Percentiles rank a stretch among this genome's conserved stretches.
phyloP scores from a whole-genome alignment of 2,888 invertebrate species.

The Mythimna vitellina region DNA sequence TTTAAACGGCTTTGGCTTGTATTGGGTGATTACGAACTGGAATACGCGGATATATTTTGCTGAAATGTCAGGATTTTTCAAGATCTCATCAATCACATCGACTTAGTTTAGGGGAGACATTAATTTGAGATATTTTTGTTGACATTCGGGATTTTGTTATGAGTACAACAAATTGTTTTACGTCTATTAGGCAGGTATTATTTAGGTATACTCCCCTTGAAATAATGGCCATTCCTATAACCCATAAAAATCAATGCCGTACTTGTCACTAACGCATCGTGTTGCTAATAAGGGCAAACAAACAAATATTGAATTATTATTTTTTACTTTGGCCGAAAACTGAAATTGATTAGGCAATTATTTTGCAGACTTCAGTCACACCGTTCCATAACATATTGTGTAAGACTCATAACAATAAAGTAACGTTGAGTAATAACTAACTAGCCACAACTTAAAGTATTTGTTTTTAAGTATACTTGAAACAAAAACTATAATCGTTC shows the following conservation, averaged over 20 bases:
- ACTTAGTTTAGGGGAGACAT: neutral
- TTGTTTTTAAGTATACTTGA: conserved; percentile 46
- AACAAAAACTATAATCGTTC: conserved; percentile 33
- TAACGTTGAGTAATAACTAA: conserved; percentile 39
- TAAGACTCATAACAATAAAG: conserved; percentile 53
- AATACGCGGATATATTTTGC: neutral
- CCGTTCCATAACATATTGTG: conserved; percentile 53
- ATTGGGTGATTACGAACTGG: neutral
- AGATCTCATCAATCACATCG: neutral
- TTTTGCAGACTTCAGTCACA: conserved; percentile 49
- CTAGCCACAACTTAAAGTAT: conserved; percentile 24
- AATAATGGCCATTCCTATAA: neutral
- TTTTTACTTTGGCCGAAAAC: conserved; percentile 43
- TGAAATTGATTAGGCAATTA: conserved; percentile 47
- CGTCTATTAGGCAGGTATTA: neutral
- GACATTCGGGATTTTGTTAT: neutral
- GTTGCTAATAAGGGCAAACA: conserved; percentile 9
- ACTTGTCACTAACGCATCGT: neutral
- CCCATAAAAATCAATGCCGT: conserved; percentile 7
- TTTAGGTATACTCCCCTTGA: neutral
- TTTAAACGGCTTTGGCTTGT: conserved; percentile 13
- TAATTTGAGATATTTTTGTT: neutral
- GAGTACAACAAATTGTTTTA: neutral
- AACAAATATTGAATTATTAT: conserved; percentile 36
- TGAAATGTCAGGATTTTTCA: neutral